A percentile compares a stretch with the other conserved stretches of the same genome.
Evolutionary conservation across 2,113 vertebrate genomes (phyloP).

Genomic region (Apodemus speciosus): DNA sequence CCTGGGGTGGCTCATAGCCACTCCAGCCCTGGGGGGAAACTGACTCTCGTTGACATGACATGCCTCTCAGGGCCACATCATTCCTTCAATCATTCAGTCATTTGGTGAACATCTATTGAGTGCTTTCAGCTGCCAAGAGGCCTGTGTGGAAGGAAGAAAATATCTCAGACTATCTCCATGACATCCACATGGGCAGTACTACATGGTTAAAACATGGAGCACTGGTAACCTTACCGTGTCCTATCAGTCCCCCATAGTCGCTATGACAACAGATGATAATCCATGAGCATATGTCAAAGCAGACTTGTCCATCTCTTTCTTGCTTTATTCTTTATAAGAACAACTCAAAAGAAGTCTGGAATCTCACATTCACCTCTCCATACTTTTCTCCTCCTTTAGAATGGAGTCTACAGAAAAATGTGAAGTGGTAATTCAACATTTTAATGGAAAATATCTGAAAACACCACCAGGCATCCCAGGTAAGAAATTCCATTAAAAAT

Average conservation of each 20-base stretch:
- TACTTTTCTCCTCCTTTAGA: constrained; percentile 75
- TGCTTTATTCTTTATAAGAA: neutral
- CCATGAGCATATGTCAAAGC: neutral
- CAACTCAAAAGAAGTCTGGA: neutral
- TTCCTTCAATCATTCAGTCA: neutral
- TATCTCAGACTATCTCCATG: neutral
- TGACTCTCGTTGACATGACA: neutral
- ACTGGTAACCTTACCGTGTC: no score
- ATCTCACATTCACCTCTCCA: constrained; percentile 43
- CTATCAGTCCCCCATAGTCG: rapidly evolving
- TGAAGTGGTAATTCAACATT: constrained; percentile 93
- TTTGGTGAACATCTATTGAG: neutral
- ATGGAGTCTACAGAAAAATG: constrained; percentile 94
- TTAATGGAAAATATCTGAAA: constrained; percentile 94
- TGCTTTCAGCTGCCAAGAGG: neutral
- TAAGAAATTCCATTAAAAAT: constrained; percentile 78
- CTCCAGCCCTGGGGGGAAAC: neutral
- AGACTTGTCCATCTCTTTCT: neutral
- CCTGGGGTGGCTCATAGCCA: no score
- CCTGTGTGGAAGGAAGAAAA: neutral
- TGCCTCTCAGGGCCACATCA: neutral
- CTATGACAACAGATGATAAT: neutral
- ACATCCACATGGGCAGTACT: rapidly evolving
- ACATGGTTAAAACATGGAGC: neutral
- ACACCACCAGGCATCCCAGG: constrained; percentile 91